Conservation (phyloP, 2,113 vertebrate genomes). For the Oreotragus oreotragus region DNA sequence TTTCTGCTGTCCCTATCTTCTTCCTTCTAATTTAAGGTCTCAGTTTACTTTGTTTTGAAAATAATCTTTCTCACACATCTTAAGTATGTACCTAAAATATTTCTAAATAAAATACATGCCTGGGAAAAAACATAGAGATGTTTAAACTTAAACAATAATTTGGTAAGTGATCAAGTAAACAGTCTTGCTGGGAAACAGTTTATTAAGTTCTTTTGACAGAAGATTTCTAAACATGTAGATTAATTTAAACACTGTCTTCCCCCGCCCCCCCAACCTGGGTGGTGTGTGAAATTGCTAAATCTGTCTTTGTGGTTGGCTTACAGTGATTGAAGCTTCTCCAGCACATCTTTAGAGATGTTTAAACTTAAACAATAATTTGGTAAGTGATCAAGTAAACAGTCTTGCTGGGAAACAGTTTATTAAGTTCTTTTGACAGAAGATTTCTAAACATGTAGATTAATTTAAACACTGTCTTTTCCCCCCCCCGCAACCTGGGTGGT, state of each 20-base stretch:
- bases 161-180: neutral
- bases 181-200: neutral
- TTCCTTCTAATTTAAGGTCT: neutral
- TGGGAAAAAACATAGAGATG: neutral
- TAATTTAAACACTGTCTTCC: neutral
- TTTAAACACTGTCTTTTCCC: neutral
- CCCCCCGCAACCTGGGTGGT: neutral
- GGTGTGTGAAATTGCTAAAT: neutral
- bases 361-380: constrained; percentile 3
- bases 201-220: neutral
- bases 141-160: constrained; percentile 22
- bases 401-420: neutral
- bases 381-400: neutral
- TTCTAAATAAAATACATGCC: constrained; percentile 3
- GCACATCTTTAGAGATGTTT: neutral
- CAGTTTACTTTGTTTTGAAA: constrained; percentile 15
- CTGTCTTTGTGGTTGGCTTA: neutral
- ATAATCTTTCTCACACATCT: neutral
- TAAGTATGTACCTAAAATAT: constrained; percentile 3
- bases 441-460: neutral
- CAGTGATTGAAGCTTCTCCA: neutral
- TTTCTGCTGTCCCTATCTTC: neutral
- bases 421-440: neutral
- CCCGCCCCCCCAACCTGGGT: neutral
- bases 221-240: neutral